phyloP scores from a whole-genome alignment of 2,797 vertebrate genomes.

The Pantherophis alleghaniensis region DNA sequence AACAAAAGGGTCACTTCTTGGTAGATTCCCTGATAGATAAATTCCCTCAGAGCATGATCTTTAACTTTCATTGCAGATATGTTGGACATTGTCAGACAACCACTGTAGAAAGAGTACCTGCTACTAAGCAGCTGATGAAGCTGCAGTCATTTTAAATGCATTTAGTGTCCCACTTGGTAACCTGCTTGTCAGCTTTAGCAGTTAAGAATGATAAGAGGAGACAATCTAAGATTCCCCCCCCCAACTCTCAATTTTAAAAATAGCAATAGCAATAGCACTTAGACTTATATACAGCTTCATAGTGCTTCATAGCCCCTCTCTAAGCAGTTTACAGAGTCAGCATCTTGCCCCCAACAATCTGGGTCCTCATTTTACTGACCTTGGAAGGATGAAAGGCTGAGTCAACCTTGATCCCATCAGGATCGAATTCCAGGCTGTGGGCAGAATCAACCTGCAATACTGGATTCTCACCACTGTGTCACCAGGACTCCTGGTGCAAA shows the following conservation, averaged over 20 bases:
- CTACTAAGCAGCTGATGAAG: background rate
- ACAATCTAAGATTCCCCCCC: background rate
- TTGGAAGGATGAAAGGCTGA: background rate
- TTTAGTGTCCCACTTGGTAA: background rate
- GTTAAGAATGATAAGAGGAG: background rate
- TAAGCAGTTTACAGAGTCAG: background rate
- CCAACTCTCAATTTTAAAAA: background rate
- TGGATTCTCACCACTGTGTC: background rate
- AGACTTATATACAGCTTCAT: background rate
- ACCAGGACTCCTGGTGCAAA: background rate
- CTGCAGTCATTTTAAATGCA: background rate
- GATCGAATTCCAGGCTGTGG: background rate
- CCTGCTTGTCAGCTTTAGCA: background rate
- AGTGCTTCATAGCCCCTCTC: background rate
- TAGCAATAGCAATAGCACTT: background rate
- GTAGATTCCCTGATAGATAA: background rate
- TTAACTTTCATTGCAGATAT: background rate
- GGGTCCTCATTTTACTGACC: background rate
- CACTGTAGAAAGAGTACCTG: background rate
- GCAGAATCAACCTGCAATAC: background rate
- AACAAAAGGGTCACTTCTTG: background rate
- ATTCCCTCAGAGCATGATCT: background rate
- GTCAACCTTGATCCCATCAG: background rate
- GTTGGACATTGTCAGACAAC: too few relatives aligned
- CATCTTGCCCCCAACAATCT: background rate